Evolutionary conservation across 2,113 vertebrate genomes (phyloP), one percentile per base, ranked within the genome.

Genomic region (Aptenodytes patagonicus): DNA sequence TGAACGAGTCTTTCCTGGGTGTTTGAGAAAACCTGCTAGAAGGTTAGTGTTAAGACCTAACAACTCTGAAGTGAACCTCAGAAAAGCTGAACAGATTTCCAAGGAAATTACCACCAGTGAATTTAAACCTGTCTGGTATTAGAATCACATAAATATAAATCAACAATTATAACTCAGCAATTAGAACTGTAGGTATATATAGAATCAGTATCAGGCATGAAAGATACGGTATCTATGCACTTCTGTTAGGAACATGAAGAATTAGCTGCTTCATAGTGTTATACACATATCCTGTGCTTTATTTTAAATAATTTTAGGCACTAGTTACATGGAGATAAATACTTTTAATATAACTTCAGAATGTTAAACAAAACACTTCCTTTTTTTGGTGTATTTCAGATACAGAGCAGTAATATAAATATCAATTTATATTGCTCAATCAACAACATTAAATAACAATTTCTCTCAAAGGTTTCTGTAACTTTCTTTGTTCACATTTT

Each of bases 191-290:
- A 73, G 2, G 3, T n/a, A 12, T 36, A 54, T 21, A 6, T 42
- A 65, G 34, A 82, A 75, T n/a, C 3, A 54, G 12, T 68, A 49
- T 62, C 38, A 68, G 20, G 21, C 36, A 57, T 32, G 44, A 70
- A 88, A 73, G 4, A 6, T 5, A 44, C 1, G 0, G 3, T 51
- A 54, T 29, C 14, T 57, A 51, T 66, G 3, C 3, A 22, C 4
- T 82, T 72, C n/a, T 29, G 1, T n/a, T 31, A 62, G 13, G 14
- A 87, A 73, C 11, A 24, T 22, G 25, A 64, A 49, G 28, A 84
- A 58, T 40, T 60, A 62, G 0, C 10, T 46, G 7, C 16, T 80
- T 83, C 18, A 25, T 15, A 34, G 4, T 9, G 0, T 18, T 60
- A 46, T 1, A 31, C 8, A 61, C 8, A 13, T 38, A n/a, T n/a